Conservation (phyloP, 2,797 vertebrate genomes). For the Argya squamiceps region DNA sequence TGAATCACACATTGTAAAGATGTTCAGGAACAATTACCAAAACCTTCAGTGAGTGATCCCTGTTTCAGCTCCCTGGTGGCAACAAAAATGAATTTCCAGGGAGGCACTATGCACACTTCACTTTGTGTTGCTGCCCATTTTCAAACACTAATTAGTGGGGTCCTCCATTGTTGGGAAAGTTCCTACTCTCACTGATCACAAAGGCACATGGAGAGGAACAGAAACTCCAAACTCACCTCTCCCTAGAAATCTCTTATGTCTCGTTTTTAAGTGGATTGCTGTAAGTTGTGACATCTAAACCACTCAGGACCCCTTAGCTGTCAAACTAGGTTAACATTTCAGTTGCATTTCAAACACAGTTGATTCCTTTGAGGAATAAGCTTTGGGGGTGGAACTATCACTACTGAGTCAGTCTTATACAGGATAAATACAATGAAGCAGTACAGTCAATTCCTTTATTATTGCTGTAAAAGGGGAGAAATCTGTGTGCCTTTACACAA, state of each 20-base stretch:
- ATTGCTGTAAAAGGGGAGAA: not conserved
- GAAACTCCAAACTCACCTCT: not conserved
- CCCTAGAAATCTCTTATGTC: not conserved
- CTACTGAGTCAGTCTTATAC: not conserved
- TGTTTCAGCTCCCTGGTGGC: not conserved
- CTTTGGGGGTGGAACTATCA: not conserved
- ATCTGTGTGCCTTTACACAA: not conserved
- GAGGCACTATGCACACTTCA: not conserved
- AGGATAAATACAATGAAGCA: not conserved
- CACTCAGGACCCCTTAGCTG: not conserved
- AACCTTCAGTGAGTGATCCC: too few species aligned
- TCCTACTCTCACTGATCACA: not conserved
- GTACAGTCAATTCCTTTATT: not conserved
- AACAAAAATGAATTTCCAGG: not conserved
- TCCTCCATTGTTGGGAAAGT: not conserved
- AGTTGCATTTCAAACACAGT: not conserved
- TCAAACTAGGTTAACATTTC: not conserved
- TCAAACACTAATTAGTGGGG: fast-evolving
- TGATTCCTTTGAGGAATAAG: not conserved
- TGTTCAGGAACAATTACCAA: not conserved
- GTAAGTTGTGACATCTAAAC: not conserved
- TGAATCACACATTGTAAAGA: not conserved
- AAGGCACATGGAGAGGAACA: not conserved
- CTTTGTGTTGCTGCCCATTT: not conserved
- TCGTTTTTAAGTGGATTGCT: not conserved